Evolutionary conservation across 1,140 invertebrate genomes (phyloP).

Genomic region (Antheraea pernyi): DNA sequence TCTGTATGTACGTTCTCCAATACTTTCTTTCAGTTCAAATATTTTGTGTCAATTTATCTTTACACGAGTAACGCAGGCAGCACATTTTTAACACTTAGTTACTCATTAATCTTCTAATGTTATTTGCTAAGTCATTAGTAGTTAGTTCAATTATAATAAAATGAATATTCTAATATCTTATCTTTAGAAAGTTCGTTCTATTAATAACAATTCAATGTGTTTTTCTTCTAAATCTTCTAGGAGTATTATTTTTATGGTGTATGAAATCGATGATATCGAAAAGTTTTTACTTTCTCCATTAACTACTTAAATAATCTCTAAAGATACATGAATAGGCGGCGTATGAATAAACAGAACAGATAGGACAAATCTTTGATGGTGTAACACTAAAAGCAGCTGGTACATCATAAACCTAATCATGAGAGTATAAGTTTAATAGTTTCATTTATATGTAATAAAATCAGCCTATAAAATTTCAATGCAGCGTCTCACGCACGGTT

Average conservation of each 20-base stretch:
- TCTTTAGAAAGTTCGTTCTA: not conserved
- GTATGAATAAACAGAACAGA: slow-evolving; percentile 23
- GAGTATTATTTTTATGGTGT: slow-evolving; percentile 25
- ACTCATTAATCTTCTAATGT: too few species aligned
- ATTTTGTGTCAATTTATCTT: too few species aligned
- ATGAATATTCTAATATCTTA: not conserved
- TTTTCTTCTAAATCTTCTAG: slow-evolving; percentile 12
- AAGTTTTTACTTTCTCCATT: slow-evolving; percentile 25
- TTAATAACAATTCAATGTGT: not conserved
- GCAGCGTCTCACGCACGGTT: slow-evolving; percentile 58
- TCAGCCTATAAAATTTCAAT: slow-evolving; percentile 65
- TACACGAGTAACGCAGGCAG: too few species aligned
- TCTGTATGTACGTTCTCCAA: not conserved
- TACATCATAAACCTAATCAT: slow-evolving; percentile 64
- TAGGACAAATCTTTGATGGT: slow-evolving; percentile 32
- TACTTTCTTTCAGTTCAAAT: too few species aligned
- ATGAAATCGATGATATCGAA: slow-evolving; percentile 28
- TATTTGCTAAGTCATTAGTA: too few species aligned
- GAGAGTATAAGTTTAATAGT: slow-evolving; percentile 68
- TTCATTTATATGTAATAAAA: slow-evolving; percentile 75
- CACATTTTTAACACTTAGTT: too few species aligned
- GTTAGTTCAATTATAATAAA: too few species aligned
- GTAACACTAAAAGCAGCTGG: slow-evolving; percentile 37
- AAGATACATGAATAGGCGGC: slow-evolving; percentile 18
- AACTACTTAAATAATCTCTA: slow-evolving; percentile 39